Conservation (phyloP, 2,113 vertebrate species). For the Rhizomys pruinosus region DNA sequence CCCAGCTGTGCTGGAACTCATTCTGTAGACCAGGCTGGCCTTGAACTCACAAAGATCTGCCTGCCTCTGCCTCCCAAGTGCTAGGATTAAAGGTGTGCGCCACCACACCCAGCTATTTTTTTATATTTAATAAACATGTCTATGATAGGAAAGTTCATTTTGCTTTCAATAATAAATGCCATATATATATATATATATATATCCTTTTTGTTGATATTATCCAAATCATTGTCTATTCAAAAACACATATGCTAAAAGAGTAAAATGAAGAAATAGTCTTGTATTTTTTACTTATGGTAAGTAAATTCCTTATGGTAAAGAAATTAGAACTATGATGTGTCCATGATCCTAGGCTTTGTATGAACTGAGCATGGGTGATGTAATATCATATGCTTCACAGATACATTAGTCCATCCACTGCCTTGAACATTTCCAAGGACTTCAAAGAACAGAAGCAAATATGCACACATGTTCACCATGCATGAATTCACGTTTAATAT, state of each 20-base stretch:
- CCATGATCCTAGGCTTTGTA: not conserved
- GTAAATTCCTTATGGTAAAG: not conserved
- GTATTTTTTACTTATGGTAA: not conserved
- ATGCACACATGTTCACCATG: not conserved
- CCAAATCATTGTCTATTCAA: not conserved
- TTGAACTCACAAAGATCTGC: too few relatives aligned
- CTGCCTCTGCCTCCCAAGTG: too few relatives aligned
- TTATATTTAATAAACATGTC: constrained; percentile 10
- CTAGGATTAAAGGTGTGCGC: too few relatives aligned
- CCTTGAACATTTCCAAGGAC: constrained; percentile 32
- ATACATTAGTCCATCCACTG: not conserved
- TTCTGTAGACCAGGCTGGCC: too few relatives aligned
- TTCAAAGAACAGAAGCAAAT: not conserved
- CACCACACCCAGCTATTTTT: too few relatives aligned
- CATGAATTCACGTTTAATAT: not conserved
- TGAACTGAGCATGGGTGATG: constrained; percentile 9
- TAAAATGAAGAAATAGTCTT: constrained; percentile 1
- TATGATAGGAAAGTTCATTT: not conserved
- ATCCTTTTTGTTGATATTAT: not conserved
- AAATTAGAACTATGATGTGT: not conserved
- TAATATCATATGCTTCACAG: not conserved
- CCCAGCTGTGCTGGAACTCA: too few relatives aligned
- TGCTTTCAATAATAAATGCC: not conserved
- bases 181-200: too few relatives aligned
- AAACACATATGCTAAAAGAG: not conserved